Percentiles rank a stretch among this genome's conserved stretches.
phyloP scores from a whole-genome alignment of 2,888 invertebrate genomes.

The Agrotis ipsilon region DNA sequence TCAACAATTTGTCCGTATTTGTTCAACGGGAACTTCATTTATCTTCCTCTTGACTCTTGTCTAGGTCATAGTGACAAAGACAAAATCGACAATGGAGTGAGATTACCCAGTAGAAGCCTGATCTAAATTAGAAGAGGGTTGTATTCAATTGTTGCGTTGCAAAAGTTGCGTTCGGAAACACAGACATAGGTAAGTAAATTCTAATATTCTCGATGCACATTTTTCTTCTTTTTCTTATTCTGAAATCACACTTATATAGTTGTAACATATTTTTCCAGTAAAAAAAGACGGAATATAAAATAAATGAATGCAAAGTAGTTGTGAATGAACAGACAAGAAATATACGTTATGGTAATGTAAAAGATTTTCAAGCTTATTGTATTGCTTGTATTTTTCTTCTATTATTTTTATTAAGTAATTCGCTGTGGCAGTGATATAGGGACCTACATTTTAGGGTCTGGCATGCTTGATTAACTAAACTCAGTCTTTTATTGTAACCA shows the following conservation, averaged over 20 bases:
- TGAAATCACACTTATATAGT: background rate
- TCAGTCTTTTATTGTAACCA: too few relatives aligned
- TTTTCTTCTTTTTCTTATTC: background rate
- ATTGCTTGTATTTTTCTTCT: constrained; percentile 8
- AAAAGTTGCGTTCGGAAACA: too few relatives aligned
- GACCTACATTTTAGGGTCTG: background rate
- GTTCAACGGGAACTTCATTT: too few relatives aligned
- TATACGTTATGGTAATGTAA: constrained; percentile 34
- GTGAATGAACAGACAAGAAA: constrained; percentile 42
- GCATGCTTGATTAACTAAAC: background rate
- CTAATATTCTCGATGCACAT: too few relatives aligned
- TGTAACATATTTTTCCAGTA: background rate
- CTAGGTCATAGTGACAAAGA: too few relatives aligned
- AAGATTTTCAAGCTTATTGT: constrained; percentile 32
- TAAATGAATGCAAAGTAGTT: constrained; percentile 47
- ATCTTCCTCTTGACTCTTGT: too few relatives aligned
- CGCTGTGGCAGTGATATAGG: constrained; percentile 1
- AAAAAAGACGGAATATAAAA: constrained; percentile 8
- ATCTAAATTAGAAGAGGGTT: too few relatives aligned
- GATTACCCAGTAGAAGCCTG: too few relatives aligned
- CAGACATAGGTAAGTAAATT: too few relatives aligned
- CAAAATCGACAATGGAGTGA: too few relatives aligned
- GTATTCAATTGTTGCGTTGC: too few relatives aligned
- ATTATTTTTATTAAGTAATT: constrained; percentile 12
- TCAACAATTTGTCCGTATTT: too few relatives aligned